Conservation (phyloP, 2,797 vertebrate species). For the Ciconia nigra region DNA sequence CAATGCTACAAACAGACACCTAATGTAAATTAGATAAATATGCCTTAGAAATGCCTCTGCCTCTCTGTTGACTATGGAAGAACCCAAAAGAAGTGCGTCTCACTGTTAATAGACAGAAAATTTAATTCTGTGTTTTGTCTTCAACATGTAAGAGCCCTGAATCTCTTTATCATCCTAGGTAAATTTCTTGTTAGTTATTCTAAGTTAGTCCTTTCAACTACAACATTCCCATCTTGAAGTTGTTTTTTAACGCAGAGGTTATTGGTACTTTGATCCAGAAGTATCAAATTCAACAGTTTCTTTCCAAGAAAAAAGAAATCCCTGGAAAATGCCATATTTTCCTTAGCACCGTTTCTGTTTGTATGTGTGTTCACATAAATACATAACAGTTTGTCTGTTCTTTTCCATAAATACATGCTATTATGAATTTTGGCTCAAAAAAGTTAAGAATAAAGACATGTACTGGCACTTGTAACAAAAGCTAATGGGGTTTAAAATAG, state of each 20-base stretch:
- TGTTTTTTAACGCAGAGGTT: background rate
- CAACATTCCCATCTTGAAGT: background rate
- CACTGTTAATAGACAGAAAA: background rate
- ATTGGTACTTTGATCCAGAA: background rate
- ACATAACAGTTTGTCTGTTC: background rate
- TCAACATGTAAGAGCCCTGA: background rate
- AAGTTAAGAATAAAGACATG: background rate
- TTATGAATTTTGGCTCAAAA: background rate
- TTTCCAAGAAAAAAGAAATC: background rate
- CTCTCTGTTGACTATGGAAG: background rate
- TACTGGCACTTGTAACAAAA: background rate
- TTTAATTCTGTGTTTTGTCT: background rate
- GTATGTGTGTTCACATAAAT: background rate
- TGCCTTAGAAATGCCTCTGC: background rate
- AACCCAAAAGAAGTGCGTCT: background rate
- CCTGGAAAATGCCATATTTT: background rate
- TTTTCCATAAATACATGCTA: background rate
- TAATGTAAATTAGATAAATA: background rate
- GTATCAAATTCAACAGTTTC: background rate
- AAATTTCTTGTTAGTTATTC: background rate
- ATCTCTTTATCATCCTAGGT: background rate
- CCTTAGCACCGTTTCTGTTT: rapidly evolving
- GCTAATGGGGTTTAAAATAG: background rate
- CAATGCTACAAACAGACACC: background rate
- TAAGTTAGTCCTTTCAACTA: background rate